Evolutionary conservation across 2,888 invertebrate species (phyloP).

Genomic region (Taenaris catops): DNA sequence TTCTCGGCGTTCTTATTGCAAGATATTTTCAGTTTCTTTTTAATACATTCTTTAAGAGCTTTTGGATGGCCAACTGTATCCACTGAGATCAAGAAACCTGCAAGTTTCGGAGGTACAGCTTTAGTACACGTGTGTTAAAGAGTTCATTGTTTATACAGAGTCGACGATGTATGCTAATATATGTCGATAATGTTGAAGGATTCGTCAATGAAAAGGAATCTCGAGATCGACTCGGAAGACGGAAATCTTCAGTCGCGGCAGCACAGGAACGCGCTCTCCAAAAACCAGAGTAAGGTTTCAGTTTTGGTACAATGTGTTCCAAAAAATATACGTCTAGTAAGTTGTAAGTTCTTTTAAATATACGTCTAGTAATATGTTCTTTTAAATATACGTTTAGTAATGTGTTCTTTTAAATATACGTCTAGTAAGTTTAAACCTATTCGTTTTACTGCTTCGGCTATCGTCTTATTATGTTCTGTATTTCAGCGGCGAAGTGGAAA

Average conservation of each 20-base stretch:
- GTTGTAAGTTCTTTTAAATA: too few species aligned
- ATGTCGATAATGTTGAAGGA: slow-evolving; percentile 35
- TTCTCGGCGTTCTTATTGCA: slow-evolving; percentile 41
- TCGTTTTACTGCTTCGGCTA: too few species aligned
- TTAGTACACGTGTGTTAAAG: background rate
- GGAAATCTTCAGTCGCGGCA: slow-evolving; percentile 62
- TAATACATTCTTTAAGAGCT: background rate
- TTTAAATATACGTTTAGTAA: too few species aligned
- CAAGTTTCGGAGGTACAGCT: slow-evolving; percentile 64
- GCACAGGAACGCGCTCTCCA: slow-evolving; percentile 55
- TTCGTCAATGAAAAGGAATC: slow-evolving; percentile 68
- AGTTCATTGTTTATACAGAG: too few species aligned
- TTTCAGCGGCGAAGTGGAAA: slow-evolving; percentile 89
- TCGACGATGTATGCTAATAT: too few species aligned
- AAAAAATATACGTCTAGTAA: too few species aligned
- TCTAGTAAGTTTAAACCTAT: too few species aligned
- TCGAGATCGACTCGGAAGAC: slow-evolving; percentile 64
- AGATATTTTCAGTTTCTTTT: slow-evolving; percentile 5
- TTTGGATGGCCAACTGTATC: too few species aligned
- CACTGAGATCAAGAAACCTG: slow-evolving; percentile 69
- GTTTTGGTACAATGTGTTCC: slow-evolving; percentile 6
- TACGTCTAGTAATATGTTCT: too few species aligned
- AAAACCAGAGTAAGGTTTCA: slow-evolving; percentile 77
- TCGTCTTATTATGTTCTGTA: slow-evolving; percentile 16
- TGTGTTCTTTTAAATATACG: too few species aligned